phyloP scores from a whole-genome alignment of 2,113 vertebrate genomes.

The Canis aureus region DNA sequence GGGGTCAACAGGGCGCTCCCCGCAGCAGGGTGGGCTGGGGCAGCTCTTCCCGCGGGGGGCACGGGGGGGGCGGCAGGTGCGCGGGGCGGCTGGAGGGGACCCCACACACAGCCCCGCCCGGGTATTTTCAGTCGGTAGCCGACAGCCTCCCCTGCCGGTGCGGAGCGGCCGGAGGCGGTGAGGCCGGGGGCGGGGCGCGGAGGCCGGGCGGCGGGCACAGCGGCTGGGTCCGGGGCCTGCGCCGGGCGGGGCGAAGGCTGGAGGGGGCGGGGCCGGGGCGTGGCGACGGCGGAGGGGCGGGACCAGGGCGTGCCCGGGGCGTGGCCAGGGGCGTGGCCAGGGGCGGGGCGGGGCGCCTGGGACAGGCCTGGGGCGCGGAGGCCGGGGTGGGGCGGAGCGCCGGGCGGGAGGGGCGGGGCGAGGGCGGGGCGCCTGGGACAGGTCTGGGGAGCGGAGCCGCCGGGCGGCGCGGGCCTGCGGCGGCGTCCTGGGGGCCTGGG shows the following conservation, averaged over 20 bases:
- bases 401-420: too few relatives aligned
- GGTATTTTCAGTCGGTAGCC: constrained; percentile 91
- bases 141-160: constrained; percentile 81
- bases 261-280: not conserved
- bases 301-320: too few relatives aligned
- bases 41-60: too few relatives aligned
- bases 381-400: constrained; percentile 19
- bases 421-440: not conserved
- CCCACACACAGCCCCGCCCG: too few relatives aligned
- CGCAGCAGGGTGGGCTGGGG: too few relatives aligned
- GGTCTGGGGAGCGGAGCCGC: not conserved
- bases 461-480: constrained; percentile 56
- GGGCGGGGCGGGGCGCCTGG: too few relatives aligned
- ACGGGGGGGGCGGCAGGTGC: too few relatives aligned
- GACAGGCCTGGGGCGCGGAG: not conserved
- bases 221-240: not conserved
- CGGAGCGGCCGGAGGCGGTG: constrained; percentile 46
- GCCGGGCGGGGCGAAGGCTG: constrained; percentile 16
- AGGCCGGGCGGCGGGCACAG: constrained; percentile 65
- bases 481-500: constrained; percentile 13
- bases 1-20: too few relatives aligned
- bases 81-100: not conserved
- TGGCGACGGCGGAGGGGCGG: not conserved
- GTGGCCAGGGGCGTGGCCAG: too few relatives aligned
- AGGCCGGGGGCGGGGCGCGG: constrained; percentile 31